Conservation (phyloP, 2,797 vertebrate genomes). For the Nannoperca obscura region DNA sequence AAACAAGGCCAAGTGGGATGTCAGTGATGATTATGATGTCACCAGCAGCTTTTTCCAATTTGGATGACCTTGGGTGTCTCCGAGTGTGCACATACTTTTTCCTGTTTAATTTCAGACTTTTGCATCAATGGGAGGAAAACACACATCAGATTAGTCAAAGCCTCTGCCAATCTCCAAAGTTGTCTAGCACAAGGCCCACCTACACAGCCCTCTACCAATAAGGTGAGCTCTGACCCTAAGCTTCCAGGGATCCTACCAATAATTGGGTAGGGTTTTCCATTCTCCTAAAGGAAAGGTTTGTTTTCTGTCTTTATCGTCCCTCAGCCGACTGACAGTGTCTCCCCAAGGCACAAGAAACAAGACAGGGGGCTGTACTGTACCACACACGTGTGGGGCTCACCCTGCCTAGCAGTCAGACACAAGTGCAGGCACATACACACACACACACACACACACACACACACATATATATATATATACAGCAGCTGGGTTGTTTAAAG, state of each 20-base stretch:
- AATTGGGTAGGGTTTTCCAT: conserved; percentile 37
- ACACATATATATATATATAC: conserved; percentile 31
- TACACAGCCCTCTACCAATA: conserved; percentile 25
- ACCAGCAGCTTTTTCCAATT: conserved; percentile 46
- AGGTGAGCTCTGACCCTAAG: conserved; percentile 42
- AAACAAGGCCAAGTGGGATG: conserved; percentile 38
- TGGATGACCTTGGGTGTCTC: conserved; percentile 33
- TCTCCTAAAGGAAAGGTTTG: conserved; percentile 49
- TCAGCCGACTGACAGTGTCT: conserved; percentile 66
- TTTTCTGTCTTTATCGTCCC: conserved; percentile 52
- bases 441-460: conserved; percentile 19
- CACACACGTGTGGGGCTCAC: conserved; percentile 58
- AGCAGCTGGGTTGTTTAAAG: conserved; percentile 89
- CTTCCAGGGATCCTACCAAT: conserved; percentile 26
- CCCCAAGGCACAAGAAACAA: conserved; percentile 61
- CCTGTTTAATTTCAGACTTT: conserved; percentile 26
- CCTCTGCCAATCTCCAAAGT: conserved; percentile 31
- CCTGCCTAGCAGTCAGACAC: conserved; percentile 43
- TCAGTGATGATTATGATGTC: conserved; percentile 41
- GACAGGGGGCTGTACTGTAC: conserved; percentile 65
- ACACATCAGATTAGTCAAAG: conserved; percentile 50
- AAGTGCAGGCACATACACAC: conserved; percentile 27
- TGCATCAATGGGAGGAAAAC: conserved; percentile 51
- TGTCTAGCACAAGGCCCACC: conserved; percentile 24
- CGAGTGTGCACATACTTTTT: conserved; percentile 12